A percentile compares a stretch with the other conserved stretches of the same genome.
These are phyloP conservation scores for Hypsibius dujardini DNA, from an alignment of 1,140 invertebrate species.

Conservation along the genomic window DNA sequence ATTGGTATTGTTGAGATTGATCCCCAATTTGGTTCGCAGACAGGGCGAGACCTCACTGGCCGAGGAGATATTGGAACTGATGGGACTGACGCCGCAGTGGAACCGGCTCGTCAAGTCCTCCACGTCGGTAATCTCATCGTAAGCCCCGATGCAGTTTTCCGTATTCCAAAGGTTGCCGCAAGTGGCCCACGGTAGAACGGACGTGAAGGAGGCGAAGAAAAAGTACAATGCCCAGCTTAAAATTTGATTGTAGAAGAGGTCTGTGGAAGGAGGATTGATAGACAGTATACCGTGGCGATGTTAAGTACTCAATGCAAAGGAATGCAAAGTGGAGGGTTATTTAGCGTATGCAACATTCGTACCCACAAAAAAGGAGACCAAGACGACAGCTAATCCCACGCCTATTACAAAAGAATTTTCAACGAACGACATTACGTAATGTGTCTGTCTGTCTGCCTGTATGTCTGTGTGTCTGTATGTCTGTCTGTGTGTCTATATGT, in stretches of 20 bases:
- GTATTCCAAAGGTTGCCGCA: conserved; percentile 93
- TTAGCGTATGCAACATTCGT: background rate
- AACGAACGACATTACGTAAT: background rate
- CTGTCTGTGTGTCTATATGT: no score
- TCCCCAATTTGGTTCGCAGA: conserved; percentile 21
- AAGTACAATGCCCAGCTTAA: conserved; percentile 93
- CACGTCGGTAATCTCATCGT: conserved; percentile 16
- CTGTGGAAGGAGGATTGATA: background rate
- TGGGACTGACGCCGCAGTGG: background rate
- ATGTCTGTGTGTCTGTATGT: no score
- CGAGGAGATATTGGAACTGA: no score
- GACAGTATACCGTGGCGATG: no score
- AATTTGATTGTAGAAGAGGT: conserved; percentile 98
- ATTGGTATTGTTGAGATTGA: conserved; percentile 21
- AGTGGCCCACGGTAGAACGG: conserved; percentile 75
- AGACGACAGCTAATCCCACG: conserved; percentile 85
- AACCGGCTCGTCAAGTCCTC: background rate
- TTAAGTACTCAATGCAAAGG: background rate
- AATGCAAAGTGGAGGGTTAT: background rate
- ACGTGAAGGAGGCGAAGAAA: conserved; percentile 85
- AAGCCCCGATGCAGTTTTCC: conserved; percentile 43
- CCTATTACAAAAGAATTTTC: conserved; percentile 42
- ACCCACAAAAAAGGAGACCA: conserved; percentile 89
- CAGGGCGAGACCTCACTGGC: background rate
- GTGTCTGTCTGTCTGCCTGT: no score